Evolutionary conservation across 2,888 invertebrate species (phyloP).

Genomic region (Melieria crassipennis): DNA sequence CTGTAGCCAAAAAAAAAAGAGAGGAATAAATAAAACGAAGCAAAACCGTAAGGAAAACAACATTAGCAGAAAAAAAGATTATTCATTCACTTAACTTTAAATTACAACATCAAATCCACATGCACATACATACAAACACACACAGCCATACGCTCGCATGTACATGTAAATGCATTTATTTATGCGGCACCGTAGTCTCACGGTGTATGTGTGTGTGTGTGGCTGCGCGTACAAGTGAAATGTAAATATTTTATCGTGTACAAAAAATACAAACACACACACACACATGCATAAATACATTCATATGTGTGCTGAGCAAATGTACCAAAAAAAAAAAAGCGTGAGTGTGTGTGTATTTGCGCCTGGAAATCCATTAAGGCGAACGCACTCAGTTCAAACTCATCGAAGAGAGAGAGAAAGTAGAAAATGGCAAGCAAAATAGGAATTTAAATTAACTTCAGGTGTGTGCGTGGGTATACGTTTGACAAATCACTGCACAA

Average conservation of each 20-base stretch:
- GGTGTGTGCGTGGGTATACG: too few relatives aligned
- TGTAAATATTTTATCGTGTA: too few relatives aligned
- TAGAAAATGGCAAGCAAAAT: too few relatives aligned
- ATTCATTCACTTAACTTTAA: constrained; percentile 4
- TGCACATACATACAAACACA: constrained; percentile 4
- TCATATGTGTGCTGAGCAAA: too few relatives aligned
- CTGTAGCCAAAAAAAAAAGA: constrained; percentile 1
- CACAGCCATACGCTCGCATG: background rate
- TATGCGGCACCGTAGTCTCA: background rate
- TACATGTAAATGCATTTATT: background rate
- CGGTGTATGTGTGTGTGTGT: background rate
- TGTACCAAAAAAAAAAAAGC: too few relatives aligned
- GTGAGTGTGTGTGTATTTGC: too few relatives aligned
- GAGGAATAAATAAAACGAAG: background rate
- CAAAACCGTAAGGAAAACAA: background rate
- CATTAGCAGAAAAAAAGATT: background rate
- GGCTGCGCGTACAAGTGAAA: too few relatives aligned
- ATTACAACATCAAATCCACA: background rate
- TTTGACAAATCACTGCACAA: too few relatives aligned
- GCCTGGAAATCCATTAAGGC: too few relatives aligned
- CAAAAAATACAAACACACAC: background rate
- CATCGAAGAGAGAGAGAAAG: too few relatives aligned
- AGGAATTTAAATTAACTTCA: too few relatives aligned
- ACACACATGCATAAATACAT: background rate
- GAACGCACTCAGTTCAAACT: too few relatives aligned